These are phyloP conservation scores for Popillia japonica DNA, from an alignment of 1,140 invertebrate genomes.

Conservation along the genomic window DNA sequence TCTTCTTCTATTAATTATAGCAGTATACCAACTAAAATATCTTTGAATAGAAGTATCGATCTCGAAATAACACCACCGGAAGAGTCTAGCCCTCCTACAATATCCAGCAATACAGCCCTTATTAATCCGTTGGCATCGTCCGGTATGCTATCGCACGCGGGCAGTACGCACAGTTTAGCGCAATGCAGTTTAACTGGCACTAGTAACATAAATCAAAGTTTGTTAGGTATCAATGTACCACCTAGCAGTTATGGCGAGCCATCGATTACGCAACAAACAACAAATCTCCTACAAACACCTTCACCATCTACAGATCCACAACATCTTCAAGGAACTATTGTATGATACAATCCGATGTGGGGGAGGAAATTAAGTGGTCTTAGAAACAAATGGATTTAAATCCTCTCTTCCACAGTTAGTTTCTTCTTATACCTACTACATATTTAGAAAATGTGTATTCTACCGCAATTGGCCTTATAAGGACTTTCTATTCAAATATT, in stretches of 20 bases:
- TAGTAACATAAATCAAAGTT: constrained; percentile 47
- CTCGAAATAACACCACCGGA: constrained; percentile 81
- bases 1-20: constrained; percentile 69
- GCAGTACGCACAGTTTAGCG: constrained; percentile 59
- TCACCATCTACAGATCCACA: constrained; percentile 70
- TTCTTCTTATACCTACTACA: constrained; percentile 38
- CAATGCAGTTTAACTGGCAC: constrained; percentile 64
- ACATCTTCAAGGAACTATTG: constrained; percentile 85
- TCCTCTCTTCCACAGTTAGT: constrained; percentile 55
- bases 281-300: constrained; percentile 45
- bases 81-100: constrained; percentile 66
- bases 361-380: constrained; percentile 78
- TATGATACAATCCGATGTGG: constrained; percentile 93
- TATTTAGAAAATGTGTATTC: constrained; percentile 31
- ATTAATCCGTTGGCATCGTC: constrained; percentile 66
- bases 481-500: constrained; percentile 29
- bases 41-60: constrained; percentile 84
- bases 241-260: constrained; percentile 45
- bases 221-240: constrained; percentile 52
- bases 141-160: constrained; percentile 47
- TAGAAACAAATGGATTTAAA: constrained; percentile 74
- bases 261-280: constrained; percentile 46
- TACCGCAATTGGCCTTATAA: constrained; percentile 57
- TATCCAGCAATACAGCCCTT: constrained; percentile 65
- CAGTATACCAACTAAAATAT: constrained; percentile 81